Evolutionary conservation across 2,113 vertebrate genomes (phyloP), one percentile per base, ranked within the genome.

Genomic region (Cromileptes altivelis): DNA sequence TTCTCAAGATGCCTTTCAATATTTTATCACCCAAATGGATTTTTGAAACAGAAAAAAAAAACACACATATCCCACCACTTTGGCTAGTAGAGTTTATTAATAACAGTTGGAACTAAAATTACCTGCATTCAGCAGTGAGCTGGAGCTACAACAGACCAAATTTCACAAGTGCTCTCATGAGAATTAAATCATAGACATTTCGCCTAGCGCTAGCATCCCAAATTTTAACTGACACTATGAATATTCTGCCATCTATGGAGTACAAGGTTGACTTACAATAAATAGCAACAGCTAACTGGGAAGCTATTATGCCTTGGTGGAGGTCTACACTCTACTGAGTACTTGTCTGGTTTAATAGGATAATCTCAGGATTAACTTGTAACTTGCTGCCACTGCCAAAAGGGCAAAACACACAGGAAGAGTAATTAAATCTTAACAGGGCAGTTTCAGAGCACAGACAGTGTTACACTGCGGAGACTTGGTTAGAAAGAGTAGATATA

Each of bases 271-370:
- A 63, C 50, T 64, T 10, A n/a, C 3, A 10, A 53, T 45, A 45
- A 45, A 8, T 45, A 76, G 23, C 42, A 45, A 33, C 27, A 64
- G 45, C 73, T 63, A 65, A 75, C 63, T 23, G 0, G 27, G 63
- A 73, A 23, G 21, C 55, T 53, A 62, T 25, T 8, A 25, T 40
- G 37, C 17, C 12, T 52, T 40, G 13, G 49, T 3, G 0, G n/a
- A 53, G 9, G 19, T 71, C 42, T 75, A 58, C 18, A 17, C 9
- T 76, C 56, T 18, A 9, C 23, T 23, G 15, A 45, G 40, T 6
- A 56, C n/a, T 80, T 62, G 27, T 79, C 23, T 55, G 4, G 27
- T 81, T 77, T 67, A 84, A 74, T 49, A 61, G 60, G 65, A 62
- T 78, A 0, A 75, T 81, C 2, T 56, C 19, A 61, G 52, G 57